Conservation (phyloP, 2,888 invertebrate genomes). For the Protodeltote pygarga region DNA sequence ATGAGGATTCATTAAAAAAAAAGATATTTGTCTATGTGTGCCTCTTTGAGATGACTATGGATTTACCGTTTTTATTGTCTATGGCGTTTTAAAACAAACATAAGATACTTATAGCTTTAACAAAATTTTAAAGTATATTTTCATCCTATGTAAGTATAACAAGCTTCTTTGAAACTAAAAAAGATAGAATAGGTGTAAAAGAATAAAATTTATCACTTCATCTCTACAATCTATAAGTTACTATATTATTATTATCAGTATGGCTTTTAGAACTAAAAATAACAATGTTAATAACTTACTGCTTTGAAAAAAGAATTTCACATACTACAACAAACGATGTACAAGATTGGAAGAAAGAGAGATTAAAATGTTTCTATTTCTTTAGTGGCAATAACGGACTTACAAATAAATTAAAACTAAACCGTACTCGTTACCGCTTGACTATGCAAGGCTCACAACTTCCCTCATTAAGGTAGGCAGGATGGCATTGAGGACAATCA, state of each 20-base stretch:
- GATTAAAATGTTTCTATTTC: constrained; percentile 29
- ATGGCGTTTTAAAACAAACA: too few relatives aligned
- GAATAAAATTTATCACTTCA: background rate
- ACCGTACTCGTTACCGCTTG: constrained; percentile 68
- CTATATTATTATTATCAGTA: constrained; percentile 14
- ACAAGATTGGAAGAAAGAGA: constrained; percentile 17
- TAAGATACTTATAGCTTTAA: too few relatives aligned
- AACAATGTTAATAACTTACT: constrained; percentile 38
- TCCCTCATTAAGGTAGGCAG: constrained; percentile 88
- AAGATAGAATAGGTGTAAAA: background rate
- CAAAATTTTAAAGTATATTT: too few relatives aligned
- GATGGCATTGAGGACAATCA: constrained; percentile 88
- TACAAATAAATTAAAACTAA: constrained; percentile 18
- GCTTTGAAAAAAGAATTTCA: constrained; percentile 13
- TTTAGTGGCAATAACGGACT: constrained; percentile 38
- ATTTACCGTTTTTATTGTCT: too few relatives aligned
- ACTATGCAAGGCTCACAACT: constrained; percentile 89
- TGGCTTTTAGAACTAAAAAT: constrained; percentile 39
- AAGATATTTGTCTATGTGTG: too few relatives aligned
- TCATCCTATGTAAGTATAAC: too few relatives aligned
- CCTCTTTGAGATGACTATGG: too few relatives aligned
- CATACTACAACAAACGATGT: constrained; percentile 27
- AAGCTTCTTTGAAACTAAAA: too few relatives aligned
- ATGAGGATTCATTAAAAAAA: too few relatives aligned
- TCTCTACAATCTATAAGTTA: background rate